Conservation (phyloP, 1,140 invertebrate species). For the Rhopalosiphum padi region DNA sequence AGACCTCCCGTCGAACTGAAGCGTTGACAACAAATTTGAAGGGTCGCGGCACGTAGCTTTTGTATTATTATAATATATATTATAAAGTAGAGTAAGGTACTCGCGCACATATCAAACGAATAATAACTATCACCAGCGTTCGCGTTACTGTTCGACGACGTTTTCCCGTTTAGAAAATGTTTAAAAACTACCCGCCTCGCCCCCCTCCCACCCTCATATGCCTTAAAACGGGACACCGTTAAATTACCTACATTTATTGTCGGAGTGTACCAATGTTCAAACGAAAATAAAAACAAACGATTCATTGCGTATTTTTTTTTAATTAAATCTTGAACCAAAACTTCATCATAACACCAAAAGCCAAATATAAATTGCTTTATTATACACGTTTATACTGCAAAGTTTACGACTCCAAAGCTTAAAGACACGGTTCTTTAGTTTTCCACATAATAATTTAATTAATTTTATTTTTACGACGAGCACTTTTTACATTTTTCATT, state of each 20-base stretch:
- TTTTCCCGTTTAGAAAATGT: neutral
- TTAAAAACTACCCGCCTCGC: neutral
- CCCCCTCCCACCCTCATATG: too few species aligned
- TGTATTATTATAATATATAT: neutral
- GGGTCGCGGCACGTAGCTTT: neutral
- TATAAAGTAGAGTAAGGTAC: neutral
- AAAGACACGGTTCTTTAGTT: constrained; percentile 18
- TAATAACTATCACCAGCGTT: neutral
- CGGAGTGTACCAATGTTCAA: neutral
- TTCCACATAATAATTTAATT: constrained; percentile 41
- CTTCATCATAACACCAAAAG: neutral
- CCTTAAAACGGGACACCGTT: neutral
- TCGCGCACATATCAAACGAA: neutral
- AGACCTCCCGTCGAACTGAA: neutral
- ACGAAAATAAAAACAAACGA: neutral
- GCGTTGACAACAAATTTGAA: neutral
- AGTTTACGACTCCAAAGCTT: neutral
- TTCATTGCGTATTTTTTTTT: neutral
- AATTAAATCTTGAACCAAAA: constrained; percentile 18
- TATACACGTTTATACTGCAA: constrained; percentile 14
- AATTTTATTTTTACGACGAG: neutral
- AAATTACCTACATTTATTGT: neutral
- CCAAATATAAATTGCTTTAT: constrained; percentile 16
- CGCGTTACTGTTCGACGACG: neutral
- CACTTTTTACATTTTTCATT: neutral